These are phyloP conservation scores for Tonatia bakeri DNA, from an alignment of 2,113 vertebrate species.

Conservation along the genomic window DNA sequence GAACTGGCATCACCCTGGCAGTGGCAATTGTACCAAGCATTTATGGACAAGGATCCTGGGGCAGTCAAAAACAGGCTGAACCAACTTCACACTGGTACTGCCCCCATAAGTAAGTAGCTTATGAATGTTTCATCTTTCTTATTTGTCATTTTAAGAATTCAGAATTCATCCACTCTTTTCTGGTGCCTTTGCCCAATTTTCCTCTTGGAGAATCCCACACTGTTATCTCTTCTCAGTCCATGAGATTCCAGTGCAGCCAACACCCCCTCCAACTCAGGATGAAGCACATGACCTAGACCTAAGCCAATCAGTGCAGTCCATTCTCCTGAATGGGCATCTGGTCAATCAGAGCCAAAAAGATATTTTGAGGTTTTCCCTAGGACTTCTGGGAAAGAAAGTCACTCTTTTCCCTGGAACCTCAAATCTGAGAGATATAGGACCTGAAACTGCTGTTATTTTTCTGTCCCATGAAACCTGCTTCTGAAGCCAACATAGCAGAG, in stretches of 20 bases:
- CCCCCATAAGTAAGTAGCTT: not conserved
- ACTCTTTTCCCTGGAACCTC: not conserved
- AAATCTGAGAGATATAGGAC: not conserved
- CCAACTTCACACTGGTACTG: not conserved
- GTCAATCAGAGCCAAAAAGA: not conserved
- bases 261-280: not conserved
- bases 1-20: not conserved
- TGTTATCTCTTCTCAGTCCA: not conserved
- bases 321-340: not conserved
- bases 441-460: not conserved
- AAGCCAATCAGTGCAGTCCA: not conserved
- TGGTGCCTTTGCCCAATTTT: not conserved
- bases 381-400: not conserved
- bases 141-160: not conserved
- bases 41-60: not conserved
- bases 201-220: not conserved
- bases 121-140: not conserved
- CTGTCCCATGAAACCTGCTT: not conserved
- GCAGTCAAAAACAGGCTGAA: not conserved
- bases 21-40: not conserved
- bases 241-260: not conserved
- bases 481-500: not conserved
- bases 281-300: not conserved
- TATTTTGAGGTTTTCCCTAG: not conserved
- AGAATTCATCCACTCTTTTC: not conserved